Base-by-base conservation (phyloP, 2,888 invertebrate species). In the Neoascia interrupta region DNA sequence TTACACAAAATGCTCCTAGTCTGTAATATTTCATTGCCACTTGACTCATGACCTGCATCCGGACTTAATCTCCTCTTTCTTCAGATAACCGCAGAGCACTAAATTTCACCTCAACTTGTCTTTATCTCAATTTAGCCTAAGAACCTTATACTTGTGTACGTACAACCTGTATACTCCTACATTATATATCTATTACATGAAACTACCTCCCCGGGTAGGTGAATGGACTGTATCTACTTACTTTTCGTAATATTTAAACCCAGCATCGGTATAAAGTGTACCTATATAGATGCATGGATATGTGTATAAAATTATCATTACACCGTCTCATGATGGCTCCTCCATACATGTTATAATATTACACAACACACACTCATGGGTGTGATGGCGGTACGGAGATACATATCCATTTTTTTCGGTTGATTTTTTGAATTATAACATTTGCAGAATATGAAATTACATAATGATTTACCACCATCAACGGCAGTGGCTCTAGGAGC, bases 401-500 rank as follows among this genome's bases (percentile, higher is more conserved):
- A 23, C n/a, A n/a, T n/a, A n/a, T n/a, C n/a, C n/a, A 69, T 63
- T 70, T 63, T 41, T 60, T 54, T 61, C 61, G 41, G 37, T 68
- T 45, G 11, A 13, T 31, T 3, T 34, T 47, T 26, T 47, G 18
- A 61, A 23, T 47, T 28, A 56, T 36, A 56, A 49, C 43, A 63
- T 51, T n/a, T 49, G 70, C 51, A 13, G 56, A 66, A 75, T 75
- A 75, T 56, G 43, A 75, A 70, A 75, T 63, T 63, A 75, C 51
- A 69, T 69, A 61, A 75, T 69, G 70, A 75, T 75, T 70, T 70
- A 75, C 43, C 56, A 70, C 51, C 70, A 51, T 70, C 63, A 51
- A 16, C 11, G 49, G 54, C 41, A 69, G 51, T 69, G 51, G 75
- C 56, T 75, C 43, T 63, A 56, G 70, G 56, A 70, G 63, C 19